Evolutionary conservation across 2,797 vertebrate species (phyloP).

Genomic region (Takifugu ocellatus): DNA sequence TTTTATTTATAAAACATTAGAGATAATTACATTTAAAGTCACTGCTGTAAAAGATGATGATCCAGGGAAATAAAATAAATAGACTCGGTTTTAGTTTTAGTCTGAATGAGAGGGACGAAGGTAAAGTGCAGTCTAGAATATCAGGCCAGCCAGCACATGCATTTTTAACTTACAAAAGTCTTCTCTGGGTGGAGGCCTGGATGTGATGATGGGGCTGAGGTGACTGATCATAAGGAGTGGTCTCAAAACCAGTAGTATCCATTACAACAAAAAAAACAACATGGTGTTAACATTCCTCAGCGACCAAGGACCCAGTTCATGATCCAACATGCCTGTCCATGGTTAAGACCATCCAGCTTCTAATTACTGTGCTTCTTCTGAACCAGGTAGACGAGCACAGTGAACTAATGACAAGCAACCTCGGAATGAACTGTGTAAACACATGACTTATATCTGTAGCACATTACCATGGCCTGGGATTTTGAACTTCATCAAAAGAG

Average conservation of each 20-base stretch:
- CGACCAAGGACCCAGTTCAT: conserved; percentile 66
- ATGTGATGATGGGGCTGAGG: conserved; percentile 51
- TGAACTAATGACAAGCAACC: no score
- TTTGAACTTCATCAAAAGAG: no score
- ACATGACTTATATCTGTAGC: no score
- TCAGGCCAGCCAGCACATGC: no score
- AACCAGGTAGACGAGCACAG: conserved; percentile 1
- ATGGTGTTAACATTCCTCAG: conserved; percentile 74
- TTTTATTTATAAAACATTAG: no score
- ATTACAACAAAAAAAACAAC: conserved; percentile 58
- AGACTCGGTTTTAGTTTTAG: no score
- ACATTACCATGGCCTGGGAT: no score
- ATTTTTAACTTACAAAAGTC: no score
- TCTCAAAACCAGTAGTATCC: conserved; percentile 55
- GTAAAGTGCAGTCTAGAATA: conserved; percentile 27
- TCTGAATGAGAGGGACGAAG: not conserved
- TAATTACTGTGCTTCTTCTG: conserved; percentile 37
- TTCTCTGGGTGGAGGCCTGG: conserved; percentile 36
- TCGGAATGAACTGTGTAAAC: no score
- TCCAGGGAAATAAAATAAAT: no score
- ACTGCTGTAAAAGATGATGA: no score
- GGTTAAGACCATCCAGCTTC: conserved; percentile 48
- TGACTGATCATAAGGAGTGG: conserved; percentile 60
- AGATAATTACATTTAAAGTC: no score
- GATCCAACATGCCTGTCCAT: conserved; percentile 67